phyloP scores from a whole-genome alignment of 64 coral and sea anemone species.

The Montipora capricornis region DNA sequence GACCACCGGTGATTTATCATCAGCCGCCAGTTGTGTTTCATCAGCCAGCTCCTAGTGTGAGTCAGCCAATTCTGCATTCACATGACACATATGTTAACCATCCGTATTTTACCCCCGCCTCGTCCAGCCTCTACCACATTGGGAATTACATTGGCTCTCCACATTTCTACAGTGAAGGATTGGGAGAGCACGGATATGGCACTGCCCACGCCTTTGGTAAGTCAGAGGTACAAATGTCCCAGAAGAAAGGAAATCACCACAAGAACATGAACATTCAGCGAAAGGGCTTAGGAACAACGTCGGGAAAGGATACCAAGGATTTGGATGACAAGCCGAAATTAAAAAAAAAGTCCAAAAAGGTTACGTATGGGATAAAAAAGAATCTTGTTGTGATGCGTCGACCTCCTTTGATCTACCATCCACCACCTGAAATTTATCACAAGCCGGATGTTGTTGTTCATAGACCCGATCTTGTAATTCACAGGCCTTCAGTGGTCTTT shows the following conservation, averaged over 20 bases:
- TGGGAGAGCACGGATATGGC: constrained; percentile 34
- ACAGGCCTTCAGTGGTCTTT: constrained; percentile 72
- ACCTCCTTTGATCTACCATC: constrained; percentile 75
- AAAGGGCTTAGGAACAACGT: neutral
- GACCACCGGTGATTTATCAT: constrained; percentile 69
- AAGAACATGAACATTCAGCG: neutral
- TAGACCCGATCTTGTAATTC: constrained; percentile 73
- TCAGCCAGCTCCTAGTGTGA: constrained; percentile 51
- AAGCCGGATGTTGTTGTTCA: constrained; percentile 72
- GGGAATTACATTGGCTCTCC: constrained; percentile 82
- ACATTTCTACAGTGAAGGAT: constrained; percentile 62
- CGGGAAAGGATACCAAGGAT: constrained; percentile 1
- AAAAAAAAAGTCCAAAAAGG: constrained; percentile 27
- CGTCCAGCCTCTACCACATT: constrained; percentile 35
- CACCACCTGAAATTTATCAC: constrained; percentile 76
- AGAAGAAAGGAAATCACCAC: neutral
- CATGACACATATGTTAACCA: constrained; percentile 65
- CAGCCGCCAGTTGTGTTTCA: constrained; percentile 66
- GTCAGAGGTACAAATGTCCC: constrained; percentile 25
- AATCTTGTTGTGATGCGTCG: constrained; percentile 71
- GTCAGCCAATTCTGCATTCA: constrained; percentile 36
- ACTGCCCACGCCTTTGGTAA: constrained; percentile 48
- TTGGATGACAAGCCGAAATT: neutral
- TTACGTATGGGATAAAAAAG: constrained; percentile 63
- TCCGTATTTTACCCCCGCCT: constrained; percentile 61